Evolutionary conservation across 2,797 vertebrate genomes (phyloP).

Genomic region (Coccyzus lansbergi): DNA sequence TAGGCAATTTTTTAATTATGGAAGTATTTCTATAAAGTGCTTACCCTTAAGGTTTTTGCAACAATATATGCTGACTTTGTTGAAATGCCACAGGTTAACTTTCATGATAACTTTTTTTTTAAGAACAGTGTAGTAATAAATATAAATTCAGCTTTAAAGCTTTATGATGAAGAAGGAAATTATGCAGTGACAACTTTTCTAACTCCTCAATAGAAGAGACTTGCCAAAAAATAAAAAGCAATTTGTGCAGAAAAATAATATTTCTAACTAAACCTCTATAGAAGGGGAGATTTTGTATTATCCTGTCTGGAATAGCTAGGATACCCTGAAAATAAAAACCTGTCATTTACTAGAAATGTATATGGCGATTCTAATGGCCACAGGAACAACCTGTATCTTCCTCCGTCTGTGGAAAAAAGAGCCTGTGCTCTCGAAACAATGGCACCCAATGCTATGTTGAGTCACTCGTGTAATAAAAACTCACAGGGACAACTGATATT

Average conservation of each 20-base stretch:
- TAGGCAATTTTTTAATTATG: not conserved
- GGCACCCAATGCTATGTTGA: not conserved
- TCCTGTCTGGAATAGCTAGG: not conserved
- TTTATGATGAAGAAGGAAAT: not conserved
- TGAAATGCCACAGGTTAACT: slow-evolving; percentile 15
- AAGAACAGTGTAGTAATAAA: not conserved
- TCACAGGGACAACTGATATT: not conserved
- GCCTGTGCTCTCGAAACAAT: not conserved
- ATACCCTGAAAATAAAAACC: not conserved
- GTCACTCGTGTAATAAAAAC: not conserved
- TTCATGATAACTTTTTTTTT: not conserved
- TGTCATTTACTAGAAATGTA: not conserved
- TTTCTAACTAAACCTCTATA: not conserved
- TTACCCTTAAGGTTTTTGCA: slow-evolving; percentile 1
- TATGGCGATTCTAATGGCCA: not conserved
- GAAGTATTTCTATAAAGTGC: slow-evolving; percentile 38
- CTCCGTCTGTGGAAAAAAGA: not conserved
- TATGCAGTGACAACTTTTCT: not conserved
- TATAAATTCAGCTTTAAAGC: slow-evolving; percentile 1
- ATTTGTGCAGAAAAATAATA: not conserved
- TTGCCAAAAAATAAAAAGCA: not conserved
- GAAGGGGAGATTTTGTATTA: not conserved
- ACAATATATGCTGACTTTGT: slow-evolving; percentile 17
- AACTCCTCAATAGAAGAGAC: not conserved
- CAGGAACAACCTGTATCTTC: not conserved